phyloP scores from a whole-genome alignment of 1,140 invertebrate genomes.

The Trichonephila clavata region DNA sequence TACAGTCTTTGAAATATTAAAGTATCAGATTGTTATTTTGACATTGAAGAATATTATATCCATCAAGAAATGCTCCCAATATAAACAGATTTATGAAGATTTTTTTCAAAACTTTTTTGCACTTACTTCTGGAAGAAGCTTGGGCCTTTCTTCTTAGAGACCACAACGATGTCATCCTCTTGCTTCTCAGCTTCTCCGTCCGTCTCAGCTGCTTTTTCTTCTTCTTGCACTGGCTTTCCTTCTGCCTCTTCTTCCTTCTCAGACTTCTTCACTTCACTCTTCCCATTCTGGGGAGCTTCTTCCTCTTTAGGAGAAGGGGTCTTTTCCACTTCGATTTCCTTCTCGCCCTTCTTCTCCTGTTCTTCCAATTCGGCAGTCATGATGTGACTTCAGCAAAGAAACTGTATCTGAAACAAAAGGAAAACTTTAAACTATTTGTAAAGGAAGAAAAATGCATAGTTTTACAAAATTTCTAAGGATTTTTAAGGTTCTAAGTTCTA shows the following conservation, averaged over 20 bases:
- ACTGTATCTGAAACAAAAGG: background rate
- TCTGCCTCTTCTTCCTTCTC: conserved; percentile 28
- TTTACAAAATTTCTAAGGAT: too few species aligned
- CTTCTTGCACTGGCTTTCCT: background rate
- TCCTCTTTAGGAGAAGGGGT: conserved; percentile 49
- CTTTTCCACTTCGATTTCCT: conserved; percentile 70
- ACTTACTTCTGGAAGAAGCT: conserved; percentile 61
- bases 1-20: too few species aligned
- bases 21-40: too few species aligned
- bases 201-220: conserved; percentile 42
- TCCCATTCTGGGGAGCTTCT: conserved; percentile 61
- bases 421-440: background rate
- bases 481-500: too few species aligned
- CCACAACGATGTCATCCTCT: conserved; percentile 45
- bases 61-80: too few species aligned
- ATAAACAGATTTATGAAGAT: too few species aligned
- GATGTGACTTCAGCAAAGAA: background rate
- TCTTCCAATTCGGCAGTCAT: conserved; percentile 75
- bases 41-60: too few species aligned
- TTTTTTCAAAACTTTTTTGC: background rate
- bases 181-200: conserved; percentile 54
- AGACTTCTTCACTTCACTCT: conserved; percentile 49
- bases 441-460: background rate
- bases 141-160: conserved; percentile 6
- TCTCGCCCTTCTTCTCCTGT: conserved; percentile 68